Percentiles rank a stretch among this genome's conserved stretches.
Evolutionary conservation across 2,888 invertebrate species (phyloP).

Genomic region (Achlya flavicornis): DNA sequence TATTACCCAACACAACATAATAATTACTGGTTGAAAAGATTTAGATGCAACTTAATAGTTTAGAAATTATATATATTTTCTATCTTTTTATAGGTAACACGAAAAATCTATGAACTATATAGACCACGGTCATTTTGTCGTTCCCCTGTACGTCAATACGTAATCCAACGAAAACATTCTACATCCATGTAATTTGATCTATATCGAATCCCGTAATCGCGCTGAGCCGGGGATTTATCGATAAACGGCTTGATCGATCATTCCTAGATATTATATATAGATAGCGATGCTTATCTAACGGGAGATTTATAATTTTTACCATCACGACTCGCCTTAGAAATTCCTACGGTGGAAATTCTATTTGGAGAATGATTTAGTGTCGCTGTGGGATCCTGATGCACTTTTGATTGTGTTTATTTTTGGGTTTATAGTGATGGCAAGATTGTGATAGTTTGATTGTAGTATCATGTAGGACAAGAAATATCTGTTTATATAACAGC

Average conservation of each 20-base stretch:
- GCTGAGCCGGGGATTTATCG: constrained; percentile 63
- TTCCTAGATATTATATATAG: constrained; percentile 62
- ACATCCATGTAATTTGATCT: constrained; percentile 66
- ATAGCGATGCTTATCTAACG: constrained; percentile 68
- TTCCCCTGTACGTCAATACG: constrained; percentile 14
- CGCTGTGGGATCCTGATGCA: constrained; percentile 13
- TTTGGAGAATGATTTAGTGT: constrained; percentile 22
- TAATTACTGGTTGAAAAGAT: no score
- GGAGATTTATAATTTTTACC: constrained; percentile 63
- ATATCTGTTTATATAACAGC: no score
- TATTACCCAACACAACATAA: no score
- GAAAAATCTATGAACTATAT: no score
- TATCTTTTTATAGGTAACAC: no score
- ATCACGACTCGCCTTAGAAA: constrained; percentile 39
- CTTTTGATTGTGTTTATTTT: constrained; percentile 12
- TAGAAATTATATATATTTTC: no score
- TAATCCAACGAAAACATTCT: constrained; percentile 52
- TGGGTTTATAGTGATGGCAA: constrained; percentile 10
- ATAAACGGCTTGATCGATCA: constrained; percentile 75
- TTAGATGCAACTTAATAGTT: no score
- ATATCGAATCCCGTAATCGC: constrained; percentile 62
- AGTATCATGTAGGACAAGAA: no score
- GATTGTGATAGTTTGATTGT: background rate
- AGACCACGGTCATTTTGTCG: background rate
- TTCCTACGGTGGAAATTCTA: constrained; percentile 30